Evolutionary conservation across 2,888 invertebrate species (phyloP).

Genomic region (Eristalinus aeneus): DNA sequence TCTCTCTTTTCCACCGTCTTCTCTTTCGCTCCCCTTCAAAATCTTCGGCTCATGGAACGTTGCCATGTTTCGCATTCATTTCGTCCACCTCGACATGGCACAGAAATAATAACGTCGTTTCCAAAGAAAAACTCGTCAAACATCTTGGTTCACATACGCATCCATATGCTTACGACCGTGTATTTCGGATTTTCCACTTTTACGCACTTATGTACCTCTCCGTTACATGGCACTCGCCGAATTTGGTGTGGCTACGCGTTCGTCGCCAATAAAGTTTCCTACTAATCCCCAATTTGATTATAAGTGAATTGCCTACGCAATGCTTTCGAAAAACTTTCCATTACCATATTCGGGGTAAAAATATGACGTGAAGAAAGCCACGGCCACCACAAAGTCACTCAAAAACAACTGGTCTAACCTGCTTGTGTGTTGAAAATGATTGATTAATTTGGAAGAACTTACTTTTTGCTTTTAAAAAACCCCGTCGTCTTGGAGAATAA

Average conservation of each 20-base stretch:
- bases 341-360: neutral
- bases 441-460: slow-evolving; percentile 3
- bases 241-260: neutral
- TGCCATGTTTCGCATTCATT: neutral
- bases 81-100: neutral
- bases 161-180: neutral
- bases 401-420: neutral
- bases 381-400: neutral
- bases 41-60: neutral
- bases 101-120: neutral
- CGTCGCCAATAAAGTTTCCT: neutral
- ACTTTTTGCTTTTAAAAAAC: slow-evolving; percentile 67
- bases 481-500: slow-evolving; percentile 63
- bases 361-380: neutral
- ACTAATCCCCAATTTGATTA: neutral
- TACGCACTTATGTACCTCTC: neutral
- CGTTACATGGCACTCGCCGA: neutral
- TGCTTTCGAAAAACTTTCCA: neutral
- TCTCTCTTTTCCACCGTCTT: neutral
- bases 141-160: neutral
- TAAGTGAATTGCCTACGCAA: neutral
- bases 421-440: no score
- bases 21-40: neutral
- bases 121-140: neutral
- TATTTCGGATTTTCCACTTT: neutral